Conservation (phyloP, 2,888 invertebrate genomes). For the Metallyticus violacea region DNA sequence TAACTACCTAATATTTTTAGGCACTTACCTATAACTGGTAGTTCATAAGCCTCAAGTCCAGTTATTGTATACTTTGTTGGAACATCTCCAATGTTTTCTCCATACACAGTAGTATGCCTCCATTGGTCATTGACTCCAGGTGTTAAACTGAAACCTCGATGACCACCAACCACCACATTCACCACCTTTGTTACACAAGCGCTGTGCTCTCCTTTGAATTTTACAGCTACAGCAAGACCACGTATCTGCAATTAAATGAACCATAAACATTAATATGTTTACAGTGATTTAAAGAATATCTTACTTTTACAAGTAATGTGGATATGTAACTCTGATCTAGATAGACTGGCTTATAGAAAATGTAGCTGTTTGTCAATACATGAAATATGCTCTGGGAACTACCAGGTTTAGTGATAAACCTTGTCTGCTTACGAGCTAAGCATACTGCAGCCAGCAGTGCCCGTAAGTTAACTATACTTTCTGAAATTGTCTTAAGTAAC, state of each 20-base stretch:
- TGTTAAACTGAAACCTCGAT: conserved; percentile 58
- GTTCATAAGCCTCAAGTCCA: conserved; percentile 63
- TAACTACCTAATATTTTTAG: not conserved
- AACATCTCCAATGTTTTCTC: conserved; percentile 60
- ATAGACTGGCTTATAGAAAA: not conserved
- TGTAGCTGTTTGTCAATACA: not conserved
- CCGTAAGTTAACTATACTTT: too few species aligned
- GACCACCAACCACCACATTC: conserved; percentile 58
- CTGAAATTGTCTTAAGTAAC: too few species aligned
- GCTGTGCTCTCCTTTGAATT: conserved; percentile 45
- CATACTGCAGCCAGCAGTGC: too few species aligned
- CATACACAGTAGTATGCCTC: conserved; percentile 60
- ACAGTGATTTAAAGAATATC: not conserved
- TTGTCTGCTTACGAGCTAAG: too few species aligned
- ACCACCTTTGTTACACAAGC: conserved; percentile 56
- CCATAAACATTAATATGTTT: not conserved
- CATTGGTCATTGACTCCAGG: conserved; percentile 64
- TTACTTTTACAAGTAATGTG: not conserved
- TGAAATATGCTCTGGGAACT: too few species aligned
- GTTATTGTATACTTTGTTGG: conserved; percentile 64
- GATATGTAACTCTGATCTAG: not conserved
- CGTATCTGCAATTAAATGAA: conserved; percentile 50
- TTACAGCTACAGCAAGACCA: conserved; percentile 52
- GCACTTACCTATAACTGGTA: conserved; percentile 65
- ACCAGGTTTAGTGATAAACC: too few species aligned